These are phyloP conservation scores for Poecilia latipinna DNA, from an alignment of 2,113 vertebrate genomes.

Conservation along the genomic window DNA sequence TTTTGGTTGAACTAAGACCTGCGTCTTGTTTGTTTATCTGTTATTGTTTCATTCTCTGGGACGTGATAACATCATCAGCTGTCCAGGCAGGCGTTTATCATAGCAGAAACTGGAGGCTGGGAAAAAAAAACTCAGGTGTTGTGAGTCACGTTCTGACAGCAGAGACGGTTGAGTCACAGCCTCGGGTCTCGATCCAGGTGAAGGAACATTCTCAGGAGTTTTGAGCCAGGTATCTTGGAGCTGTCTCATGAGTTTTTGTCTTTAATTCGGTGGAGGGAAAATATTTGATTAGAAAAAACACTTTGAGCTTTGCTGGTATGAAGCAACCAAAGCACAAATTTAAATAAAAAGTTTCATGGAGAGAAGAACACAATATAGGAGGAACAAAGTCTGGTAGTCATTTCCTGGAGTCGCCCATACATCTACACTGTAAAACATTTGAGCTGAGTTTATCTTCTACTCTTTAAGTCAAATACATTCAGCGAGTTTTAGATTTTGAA, in stretches of 20 bases:
- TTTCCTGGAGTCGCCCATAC: background rate
- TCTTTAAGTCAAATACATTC: no score
- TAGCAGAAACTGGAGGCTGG: constrained; percentile 51
- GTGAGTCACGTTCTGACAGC: constrained; percentile 29
- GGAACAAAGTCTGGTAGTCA: background rate
- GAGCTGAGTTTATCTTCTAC: no score
- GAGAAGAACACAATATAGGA: no score
- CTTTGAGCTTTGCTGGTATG: background rate
- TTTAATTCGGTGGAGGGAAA: background rate
- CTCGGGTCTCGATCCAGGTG: background rate
- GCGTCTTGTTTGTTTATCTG: background rate
- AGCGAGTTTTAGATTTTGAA: no score
- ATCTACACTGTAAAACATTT: no score
- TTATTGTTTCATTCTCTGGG: background rate
- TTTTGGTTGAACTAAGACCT: background rate
- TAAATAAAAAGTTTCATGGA: no score
- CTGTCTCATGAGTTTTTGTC: background rate
- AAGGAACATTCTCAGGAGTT: background rate
- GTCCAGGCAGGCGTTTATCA: background rate
- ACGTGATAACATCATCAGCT: constrained; percentile 33
- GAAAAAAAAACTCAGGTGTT: background rate
- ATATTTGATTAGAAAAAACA: background rate
- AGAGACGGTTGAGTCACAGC: constrained; percentile 38
- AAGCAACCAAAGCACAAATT: no score
- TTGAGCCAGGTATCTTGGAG: background rate